Evolutionary conservation across 2,888 invertebrate genomes (phyloP), one percentile per base, ranked within the genome.

Genomic region (Oscheius sp.): DNA sequence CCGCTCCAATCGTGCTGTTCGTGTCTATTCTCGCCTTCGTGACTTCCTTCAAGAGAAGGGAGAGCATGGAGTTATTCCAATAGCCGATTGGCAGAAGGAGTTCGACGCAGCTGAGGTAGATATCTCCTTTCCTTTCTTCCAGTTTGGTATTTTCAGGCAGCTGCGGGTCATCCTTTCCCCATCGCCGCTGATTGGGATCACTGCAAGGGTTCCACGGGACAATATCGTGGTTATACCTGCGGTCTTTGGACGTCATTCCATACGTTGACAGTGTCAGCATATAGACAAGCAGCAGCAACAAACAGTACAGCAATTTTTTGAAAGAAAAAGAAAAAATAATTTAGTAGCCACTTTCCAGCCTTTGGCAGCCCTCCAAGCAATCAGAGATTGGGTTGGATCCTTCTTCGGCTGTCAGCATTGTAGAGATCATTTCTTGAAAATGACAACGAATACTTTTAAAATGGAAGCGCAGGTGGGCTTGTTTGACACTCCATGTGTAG

Each of bases 381-480:
- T 97, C 90, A 90, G 92, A 85, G 93, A 91, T 0, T 98, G 94
- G 87, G 90, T 97, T n/a, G 92, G 92, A 81, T 87, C 93, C 86
- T 97, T 94, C 89, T 98, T 98, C 87, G 94, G 95, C 1, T 98
- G 98, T 86, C 89, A 91, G 2, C 93, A 94, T 70, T 98, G 97
- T 86, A 67, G 92, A 2, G 87, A 91, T 81, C 94, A 98, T 88
- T 98, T 98, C 86, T 89, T 92, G 86, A 89, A 90, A 71, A 95
- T 95, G 94, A 92, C 94, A 32, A 87, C 88, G 1, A 89, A 89
- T 17, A 77, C 78, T 6, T 80, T 78, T 66, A 76, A 75, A 44
- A 80, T 83, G 61, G 81, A 82, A 68, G 47, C 80, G 81, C 47
- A 47, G 47, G 47, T 47, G 20, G 2, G 5, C n/a, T 41, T 6